Evolutionary conservation across 2,888 invertebrate genomes (phyloP), one percentile per base, ranked within the genome.

Genomic region (Apeira syringaria): DNA sequence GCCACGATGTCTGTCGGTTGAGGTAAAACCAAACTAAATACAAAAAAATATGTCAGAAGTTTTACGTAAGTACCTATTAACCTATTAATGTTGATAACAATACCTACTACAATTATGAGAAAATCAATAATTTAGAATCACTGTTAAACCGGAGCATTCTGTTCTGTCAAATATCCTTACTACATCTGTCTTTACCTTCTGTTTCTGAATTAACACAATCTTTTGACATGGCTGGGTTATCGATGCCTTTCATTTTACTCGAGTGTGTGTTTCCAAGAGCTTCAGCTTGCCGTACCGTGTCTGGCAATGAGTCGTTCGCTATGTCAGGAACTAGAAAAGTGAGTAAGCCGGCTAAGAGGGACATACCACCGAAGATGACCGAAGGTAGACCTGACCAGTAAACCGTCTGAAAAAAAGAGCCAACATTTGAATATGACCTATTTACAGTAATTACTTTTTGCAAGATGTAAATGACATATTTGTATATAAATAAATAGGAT

Each of bases 381-480:
- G 83, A 69, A 0, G 86, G 86, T 0, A 86, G 56, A 7, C 83
- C 84, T 1, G 57, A 42, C 81, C 86, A 84, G 52, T 78, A 80
- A 1, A 56, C 55, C 52, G 74, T 67, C 84, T 84, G 68, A 27
- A 74, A 74, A 4, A n/a, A n/a, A n/a, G n/a, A n/a, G n/a, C n/a
- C n/a, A n/a, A n/a, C n/a, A n/a, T n/a, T n/a, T n/a, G n/a, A n/a
- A n/a, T n/a, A n/a, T n/a, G n/a, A n/a, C n/a, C n/a, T n/a, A n/a
- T n/a, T n/a, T n/a, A n/a, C n/a, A n/a, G n/a, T n/a, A n/a, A n/a
- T n/a, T n/a, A n/a, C n/a, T n/a, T n/a, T n/a, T n/a, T n/a, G n/a
- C n/a, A n/a, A n/a, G n/a, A n/a, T n/a, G n/a, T n/a, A n/a, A n/a
- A n/a, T n/a, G n/a, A n/a, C n/a, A n/a, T n/a, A n/a, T n/a, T n/a